Conservation (phyloP, 2,113 vertebrate genomes). For the Sylvietta virens region DNA sequence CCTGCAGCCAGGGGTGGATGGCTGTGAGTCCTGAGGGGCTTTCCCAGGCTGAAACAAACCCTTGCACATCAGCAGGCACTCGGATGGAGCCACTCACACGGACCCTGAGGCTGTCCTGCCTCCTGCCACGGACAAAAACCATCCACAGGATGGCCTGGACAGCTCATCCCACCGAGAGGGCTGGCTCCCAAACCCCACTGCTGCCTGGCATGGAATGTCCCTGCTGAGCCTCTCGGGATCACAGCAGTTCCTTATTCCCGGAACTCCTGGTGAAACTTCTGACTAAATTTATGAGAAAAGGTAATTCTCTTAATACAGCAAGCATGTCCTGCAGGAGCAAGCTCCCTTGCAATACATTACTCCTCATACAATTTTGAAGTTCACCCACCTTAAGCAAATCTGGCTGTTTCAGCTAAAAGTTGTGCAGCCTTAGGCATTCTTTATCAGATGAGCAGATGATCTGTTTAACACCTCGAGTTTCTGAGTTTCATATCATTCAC, state of each 20-base stretch:
- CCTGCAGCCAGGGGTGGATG: neutral
- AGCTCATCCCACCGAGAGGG: neutral
- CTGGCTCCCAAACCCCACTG: neutral
- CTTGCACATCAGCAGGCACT: neutral
- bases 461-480: slow-evolving; percentile 14
- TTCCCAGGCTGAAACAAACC: neutral
- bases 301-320: neutral
- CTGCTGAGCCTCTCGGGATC: neutral
- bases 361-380: neutral
- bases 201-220: neutral
- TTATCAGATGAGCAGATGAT: neutral
- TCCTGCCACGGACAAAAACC: neutral
- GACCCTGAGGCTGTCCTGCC: neutral
- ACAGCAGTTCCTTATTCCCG: neutral
- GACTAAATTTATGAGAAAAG: neutral
- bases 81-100: neutral
- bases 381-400: neutral
- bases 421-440: neutral
- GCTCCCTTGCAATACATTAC: neutral
- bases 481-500: slow-evolving; percentile 12
- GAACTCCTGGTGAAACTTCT: neutral
- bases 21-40: neutral
- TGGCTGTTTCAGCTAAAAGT: neutral
- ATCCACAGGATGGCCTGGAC: neutral
- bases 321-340: neutral